Conservation (phyloP, 2,888 invertebrate species). For the Lutraria lutraria region DNA sequence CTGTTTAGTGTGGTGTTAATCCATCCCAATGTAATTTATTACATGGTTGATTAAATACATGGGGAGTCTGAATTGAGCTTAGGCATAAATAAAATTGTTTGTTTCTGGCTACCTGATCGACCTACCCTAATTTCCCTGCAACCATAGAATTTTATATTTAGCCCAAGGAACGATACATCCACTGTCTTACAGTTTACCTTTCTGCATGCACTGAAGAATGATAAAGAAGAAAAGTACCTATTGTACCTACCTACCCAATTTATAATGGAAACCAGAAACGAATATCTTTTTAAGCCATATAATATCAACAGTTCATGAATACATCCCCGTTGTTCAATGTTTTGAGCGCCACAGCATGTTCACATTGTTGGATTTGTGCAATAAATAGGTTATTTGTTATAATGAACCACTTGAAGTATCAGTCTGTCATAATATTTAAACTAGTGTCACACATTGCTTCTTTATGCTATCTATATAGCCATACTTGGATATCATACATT, state of each 20-base stretch:
- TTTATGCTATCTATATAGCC: neutral
- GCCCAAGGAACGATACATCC: too few relatives aligned
- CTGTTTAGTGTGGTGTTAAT: constrained; percentile 4
- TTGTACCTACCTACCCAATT: too few relatives aligned
- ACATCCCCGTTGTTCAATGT: constrained; percentile 21
- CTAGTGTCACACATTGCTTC: neutral
- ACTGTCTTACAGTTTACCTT: too few relatives aligned
- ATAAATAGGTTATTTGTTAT: constrained; percentile 33
- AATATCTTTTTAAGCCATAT: too few relatives aligned
- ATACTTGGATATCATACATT: neutral
- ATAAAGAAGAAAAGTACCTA: too few relatives aligned
- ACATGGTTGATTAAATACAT: constrained; percentile 16
- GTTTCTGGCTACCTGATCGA: too few relatives aligned
- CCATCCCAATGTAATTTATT: neutral
- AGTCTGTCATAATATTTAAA: constrained; percentile 32
- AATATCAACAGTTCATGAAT: neutral
- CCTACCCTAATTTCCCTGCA: too few relatives aligned
- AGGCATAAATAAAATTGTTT: too few relatives aligned
- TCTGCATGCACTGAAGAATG: too few relatives aligned
- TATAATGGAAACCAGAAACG: too few relatives aligned
- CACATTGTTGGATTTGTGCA: constrained; percentile 35
- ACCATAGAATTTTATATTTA: too few relatives aligned
- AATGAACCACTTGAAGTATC: constrained; percentile 30
- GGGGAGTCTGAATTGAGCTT: constrained; percentile 8
- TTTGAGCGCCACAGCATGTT: constrained; percentile 36